A percentile compares a stretch with the other conserved stretches of the same genome.
Conservation (phyloP, 2,888 invertebrate genomes). For the Stomorhina lunata region DNA sequence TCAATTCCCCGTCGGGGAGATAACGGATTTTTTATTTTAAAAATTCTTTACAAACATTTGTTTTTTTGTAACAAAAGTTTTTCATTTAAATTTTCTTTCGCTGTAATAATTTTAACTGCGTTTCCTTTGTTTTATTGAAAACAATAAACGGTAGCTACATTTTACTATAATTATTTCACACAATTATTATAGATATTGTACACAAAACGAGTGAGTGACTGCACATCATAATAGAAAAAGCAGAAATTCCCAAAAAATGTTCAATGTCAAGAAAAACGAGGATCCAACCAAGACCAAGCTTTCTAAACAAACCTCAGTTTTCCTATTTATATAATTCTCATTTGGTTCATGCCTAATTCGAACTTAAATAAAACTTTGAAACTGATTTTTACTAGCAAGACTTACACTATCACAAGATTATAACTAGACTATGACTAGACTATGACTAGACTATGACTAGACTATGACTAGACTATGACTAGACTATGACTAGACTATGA, state of each 20-base stretch:
- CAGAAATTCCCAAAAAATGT: slow-evolving; percentile 16
- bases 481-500: no score
- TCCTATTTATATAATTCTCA: no score
- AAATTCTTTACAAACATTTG: not conserved
- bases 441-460: no score
- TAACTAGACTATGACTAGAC: no score
- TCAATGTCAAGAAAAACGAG: not conserved
- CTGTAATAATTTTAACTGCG: not conserved
- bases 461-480: no score
- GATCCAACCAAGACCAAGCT: not conserved
- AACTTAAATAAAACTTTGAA: no score
- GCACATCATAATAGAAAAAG: not conserved
- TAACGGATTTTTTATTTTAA: not conserved
- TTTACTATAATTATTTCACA: slow-evolving; percentile 37
- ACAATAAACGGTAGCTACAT: not conserved
- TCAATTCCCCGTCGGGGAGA: slow-evolving; percentile 79
- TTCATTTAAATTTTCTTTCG: not conserved
- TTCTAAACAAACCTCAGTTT: no score
- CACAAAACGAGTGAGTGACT: slow-evolving; percentile 3
- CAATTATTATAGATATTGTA: slow-evolving; percentile 18
- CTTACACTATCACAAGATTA: no score
- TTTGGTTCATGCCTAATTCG: no score
- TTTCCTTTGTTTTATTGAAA: slow-evolving; percentile 24
- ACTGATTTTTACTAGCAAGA: no score
- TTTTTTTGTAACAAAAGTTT: not conserved